Percentiles rank a stretch among this genome's conserved stretches.
These are phyloP conservation scores for Dasypolia templi DNA, from an alignment of 2,888 invertebrate genomes.

Conservation along the genomic window DNA sequence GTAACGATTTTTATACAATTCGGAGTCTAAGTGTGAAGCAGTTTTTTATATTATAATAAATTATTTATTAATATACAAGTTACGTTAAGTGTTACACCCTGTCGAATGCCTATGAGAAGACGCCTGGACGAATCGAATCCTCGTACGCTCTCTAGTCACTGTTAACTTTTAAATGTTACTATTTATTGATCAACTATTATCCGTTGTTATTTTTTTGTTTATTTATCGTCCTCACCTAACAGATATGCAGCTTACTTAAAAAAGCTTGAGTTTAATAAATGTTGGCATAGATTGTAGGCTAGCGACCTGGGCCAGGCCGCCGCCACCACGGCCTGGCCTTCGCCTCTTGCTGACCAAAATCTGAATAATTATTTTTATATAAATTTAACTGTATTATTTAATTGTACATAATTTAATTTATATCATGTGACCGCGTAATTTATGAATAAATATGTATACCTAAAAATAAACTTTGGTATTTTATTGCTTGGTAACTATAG, in stretches of 20 bases:
- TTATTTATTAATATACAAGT: constrained; percentile 84
- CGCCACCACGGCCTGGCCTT: constrained; percentile 81
- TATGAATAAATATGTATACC: constrained; percentile 90
- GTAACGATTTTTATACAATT: constrained; percentile 87
- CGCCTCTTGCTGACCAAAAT: constrained; percentile 72
- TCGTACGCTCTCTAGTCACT: constrained; percentile 87
- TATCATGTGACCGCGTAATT: constrained; percentile 89
- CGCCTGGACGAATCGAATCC: constrained; percentile 75
- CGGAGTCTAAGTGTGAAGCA: constrained; percentile 86
- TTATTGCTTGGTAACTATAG: constrained; percentile 65
- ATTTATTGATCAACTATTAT: constrained; percentile 77
- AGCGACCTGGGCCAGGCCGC: constrained; percentile 67
- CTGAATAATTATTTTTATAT: constrained; percentile 88
- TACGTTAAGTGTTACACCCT: constrained; percentile 89
- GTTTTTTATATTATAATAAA: constrained; percentile 81
- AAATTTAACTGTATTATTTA: constrained; percentile 89
- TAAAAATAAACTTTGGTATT: constrained; percentile 80
- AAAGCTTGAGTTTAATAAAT: constrained; percentile 87
- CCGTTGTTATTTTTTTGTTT: constrained; percentile 73
- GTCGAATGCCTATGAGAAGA: constrained; percentile 86
- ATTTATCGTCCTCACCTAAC: constrained; percentile 82
- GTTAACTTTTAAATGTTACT: constrained; percentile 84
- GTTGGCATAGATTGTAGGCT: constrained; percentile 77
- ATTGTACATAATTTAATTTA: constrained; percentile 90
- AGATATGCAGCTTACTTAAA: constrained; percentile 83